Evolutionary conservation across 2,113 vertebrate species (phyloP).

Genomic region (Xiphophorus couchianus): DNA sequence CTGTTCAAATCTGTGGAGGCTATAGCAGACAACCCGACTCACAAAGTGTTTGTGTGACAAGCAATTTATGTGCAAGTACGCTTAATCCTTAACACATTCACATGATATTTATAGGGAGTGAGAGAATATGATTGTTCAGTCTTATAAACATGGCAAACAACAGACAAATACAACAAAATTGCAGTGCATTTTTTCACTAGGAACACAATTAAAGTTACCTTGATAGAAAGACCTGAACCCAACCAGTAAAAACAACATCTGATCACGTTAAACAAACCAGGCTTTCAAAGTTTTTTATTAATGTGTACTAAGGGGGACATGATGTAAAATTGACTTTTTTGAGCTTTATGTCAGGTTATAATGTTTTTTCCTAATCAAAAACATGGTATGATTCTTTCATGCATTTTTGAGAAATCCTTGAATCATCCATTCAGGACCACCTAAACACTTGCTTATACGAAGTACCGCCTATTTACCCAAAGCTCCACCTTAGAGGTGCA

Average conservation of each 20-base stretch:
- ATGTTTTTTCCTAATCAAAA: too few relatives aligned
- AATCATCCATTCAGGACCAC: too few relatives aligned
- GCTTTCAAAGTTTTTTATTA: neutral
- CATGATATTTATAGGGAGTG: slow-evolving; percentile 30
- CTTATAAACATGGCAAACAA: slow-evolving; percentile 6
- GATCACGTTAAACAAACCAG: neutral
- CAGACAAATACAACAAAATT: neutral
- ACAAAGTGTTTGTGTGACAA: slow-evolving; percentile 31
- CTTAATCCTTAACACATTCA: slow-evolving; percentile 28
- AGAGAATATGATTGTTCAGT: slow-evolving; percentile 31
- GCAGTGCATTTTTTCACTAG: neutral
- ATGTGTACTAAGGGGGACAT: neutral
- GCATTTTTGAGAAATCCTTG: too few relatives aligned
- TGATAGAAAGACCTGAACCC: neutral
- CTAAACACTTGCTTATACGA: too few relatives aligned
- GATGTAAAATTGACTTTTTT: too few relatives aligned
- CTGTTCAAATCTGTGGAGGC: slow-evolving; percentile 16
- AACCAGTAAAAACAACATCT: neutral
- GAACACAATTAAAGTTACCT: neutral
- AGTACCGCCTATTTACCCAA: too few relatives aligned
- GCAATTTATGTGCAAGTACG: slow-evolving; percentile 19
- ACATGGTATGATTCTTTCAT: too few relatives aligned
- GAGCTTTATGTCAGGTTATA: too few relatives aligned
- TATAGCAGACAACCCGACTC: slow-evolving; percentile 27
- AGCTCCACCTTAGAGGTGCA: too few relatives aligned